These are phyloP conservation scores for Tigriopus japonicus DNA, from an alignment of 1,140 invertebrate genomes.

Conservation along the genomic window DNA sequence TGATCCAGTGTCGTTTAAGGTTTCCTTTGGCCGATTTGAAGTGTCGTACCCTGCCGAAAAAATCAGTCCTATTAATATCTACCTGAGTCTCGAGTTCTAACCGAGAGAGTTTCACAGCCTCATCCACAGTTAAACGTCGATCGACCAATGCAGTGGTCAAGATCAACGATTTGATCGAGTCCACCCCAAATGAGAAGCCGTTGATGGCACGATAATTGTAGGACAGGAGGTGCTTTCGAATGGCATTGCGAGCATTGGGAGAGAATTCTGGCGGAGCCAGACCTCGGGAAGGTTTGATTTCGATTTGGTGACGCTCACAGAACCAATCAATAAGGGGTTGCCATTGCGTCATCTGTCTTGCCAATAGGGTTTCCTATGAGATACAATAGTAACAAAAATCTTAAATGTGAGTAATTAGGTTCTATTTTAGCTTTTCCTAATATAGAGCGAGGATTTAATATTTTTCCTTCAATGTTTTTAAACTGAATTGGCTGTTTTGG, in stretches of 20 bases:
- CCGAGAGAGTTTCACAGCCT: constrained; percentile 57
- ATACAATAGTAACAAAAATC: no score
- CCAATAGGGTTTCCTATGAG: constrained; percentile 29
- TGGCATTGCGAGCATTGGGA: constrained; percentile 21
- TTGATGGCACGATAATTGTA: constrained; percentile 52
- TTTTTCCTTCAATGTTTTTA: no score
- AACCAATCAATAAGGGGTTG: constrained; percentile 73
- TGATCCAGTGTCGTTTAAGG: no score
- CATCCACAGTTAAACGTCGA: constrained; percentile 46
- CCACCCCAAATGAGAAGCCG: constrained; percentile 65
- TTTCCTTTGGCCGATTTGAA: no score
- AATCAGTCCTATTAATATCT: constrained; percentile 16
- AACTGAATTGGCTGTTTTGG: no score
- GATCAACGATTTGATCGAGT: constrained; percentile 73
- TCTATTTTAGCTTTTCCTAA: no score
- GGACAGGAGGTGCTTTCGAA: constrained; percentile 51
- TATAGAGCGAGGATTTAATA: no score
- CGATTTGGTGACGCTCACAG: constrained; percentile 43
- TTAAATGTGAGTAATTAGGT: no score
- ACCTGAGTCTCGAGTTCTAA: constrained; percentile 67
- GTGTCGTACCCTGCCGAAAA: not conserved
- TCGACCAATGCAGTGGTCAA: constrained; percentile 60
- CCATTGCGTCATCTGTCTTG: constrained; percentile 61
- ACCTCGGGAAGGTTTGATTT: constrained; percentile 19
- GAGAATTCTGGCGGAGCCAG: not conserved